Conservation (phyloP, 2,113 vertebrate genomes). For the Brachionichthys hirsutus region DNA sequence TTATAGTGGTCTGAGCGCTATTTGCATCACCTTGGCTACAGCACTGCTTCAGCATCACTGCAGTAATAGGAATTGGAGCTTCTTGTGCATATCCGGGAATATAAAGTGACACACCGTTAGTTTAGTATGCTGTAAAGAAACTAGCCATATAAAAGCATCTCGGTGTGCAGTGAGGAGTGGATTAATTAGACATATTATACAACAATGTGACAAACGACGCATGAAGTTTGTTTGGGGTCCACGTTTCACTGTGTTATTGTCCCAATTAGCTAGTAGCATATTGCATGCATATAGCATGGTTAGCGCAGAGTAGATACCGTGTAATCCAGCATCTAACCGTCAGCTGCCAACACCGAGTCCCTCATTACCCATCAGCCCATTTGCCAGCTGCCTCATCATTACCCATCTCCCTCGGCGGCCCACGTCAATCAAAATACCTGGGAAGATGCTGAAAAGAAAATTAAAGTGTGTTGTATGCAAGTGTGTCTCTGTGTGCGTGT, state of each 20-base stretch:
- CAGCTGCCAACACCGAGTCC: conserved; percentile 58
- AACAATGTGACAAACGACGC: conserved; percentile 27
- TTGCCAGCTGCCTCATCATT: conserved; percentile 77
- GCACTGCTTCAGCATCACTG: background rate
- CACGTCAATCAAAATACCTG: conserved; percentile 69
- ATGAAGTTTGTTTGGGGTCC: conserved; percentile 35
- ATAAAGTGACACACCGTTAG: conserved; percentile 1
- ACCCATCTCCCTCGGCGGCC: conserved; percentile 67
- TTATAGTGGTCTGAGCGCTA: background rate
- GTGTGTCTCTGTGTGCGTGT: conserved; percentile 32
- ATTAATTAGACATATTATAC: conserved; percentile 25
- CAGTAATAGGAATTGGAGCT: conserved; percentile 9
- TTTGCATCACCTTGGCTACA: conserved; percentile 10
- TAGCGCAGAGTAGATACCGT: conserved; percentile 53
- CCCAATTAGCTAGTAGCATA: conserved; percentile 37
- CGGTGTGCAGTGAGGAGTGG: conserved; percentile 2
- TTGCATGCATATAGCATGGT: conserved; percentile 45
- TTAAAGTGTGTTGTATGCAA: conserved; percentile 65
- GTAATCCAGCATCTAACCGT: conserved; percentile 67
- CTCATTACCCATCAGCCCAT: conserved; percentile 76
- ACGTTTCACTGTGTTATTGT: conserved; percentile 38
- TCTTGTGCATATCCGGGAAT: conserved; percentile 8
- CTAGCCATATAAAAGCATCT: background rate
- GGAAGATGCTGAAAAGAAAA: conserved; percentile 64
- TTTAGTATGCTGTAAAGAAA: conserved; percentile 4